A percentile compares a stretch with the other conserved stretches of the same genome.
phyloP scores from a whole-genome alignment of 2,113 vertebrate species.

The Elgaria multicarinata region DNA sequence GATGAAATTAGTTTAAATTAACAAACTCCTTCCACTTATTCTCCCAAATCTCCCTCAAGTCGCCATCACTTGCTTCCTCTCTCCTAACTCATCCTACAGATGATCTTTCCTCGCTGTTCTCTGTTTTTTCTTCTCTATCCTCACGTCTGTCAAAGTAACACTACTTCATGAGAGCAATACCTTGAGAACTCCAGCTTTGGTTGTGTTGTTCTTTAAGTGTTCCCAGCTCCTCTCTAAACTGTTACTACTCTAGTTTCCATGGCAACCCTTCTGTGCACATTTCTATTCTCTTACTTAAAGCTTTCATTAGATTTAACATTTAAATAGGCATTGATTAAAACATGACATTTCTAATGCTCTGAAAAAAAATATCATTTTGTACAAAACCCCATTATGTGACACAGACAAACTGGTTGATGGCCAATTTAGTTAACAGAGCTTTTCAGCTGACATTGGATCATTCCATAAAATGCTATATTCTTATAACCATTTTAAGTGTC shows the following conservation, averaged over 20 bases:
- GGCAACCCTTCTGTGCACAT: conserved; percentile 70
- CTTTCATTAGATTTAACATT: conserved; percentile 75
- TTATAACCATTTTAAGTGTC: conserved; percentile 31
- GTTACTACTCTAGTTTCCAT: conserved; percentile 73
- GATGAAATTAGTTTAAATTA: not conserved
- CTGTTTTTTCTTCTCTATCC: not conserved
- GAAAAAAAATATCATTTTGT: conserved; percentile 71
- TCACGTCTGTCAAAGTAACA: conserved; percentile 22
- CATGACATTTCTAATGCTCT: conserved; percentile 72
- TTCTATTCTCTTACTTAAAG: conserved; percentile 76
- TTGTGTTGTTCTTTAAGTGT: not conserved
- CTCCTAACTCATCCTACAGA: not conserved
- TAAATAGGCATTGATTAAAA: conserved; percentile 82
- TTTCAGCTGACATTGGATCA: conserved; percentile 71
- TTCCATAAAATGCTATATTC: conserved; percentile 55
- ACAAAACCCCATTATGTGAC: conserved; percentile 71
- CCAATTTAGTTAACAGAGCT: conserved; percentile 78
- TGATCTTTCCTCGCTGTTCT: not conserved
- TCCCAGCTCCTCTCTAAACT: conserved; percentile 16
- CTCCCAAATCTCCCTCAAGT: not conserved
- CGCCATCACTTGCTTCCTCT: not conserved
- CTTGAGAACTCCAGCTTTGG: not conserved
- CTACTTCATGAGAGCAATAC: not conserved
- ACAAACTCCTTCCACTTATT: not conserved
- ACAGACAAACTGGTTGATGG: conserved; percentile 72